These are phyloP conservation scores for Phoebastria nigripes DNA, from an alignment of 2,797 vertebrate species.

Conservation along the genomic window DNA sequence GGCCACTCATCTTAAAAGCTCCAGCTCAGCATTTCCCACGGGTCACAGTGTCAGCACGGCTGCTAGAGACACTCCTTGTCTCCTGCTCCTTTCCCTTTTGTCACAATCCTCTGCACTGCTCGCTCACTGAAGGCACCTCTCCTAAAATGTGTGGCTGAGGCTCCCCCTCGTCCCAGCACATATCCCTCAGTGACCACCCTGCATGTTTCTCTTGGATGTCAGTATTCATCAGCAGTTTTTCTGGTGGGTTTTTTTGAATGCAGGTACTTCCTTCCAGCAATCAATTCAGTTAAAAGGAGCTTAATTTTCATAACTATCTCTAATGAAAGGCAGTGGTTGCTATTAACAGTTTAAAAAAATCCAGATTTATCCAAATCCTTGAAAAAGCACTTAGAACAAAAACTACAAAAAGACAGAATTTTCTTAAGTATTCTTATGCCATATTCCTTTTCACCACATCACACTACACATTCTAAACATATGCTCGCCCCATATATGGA, in stretches of 20 bases:
- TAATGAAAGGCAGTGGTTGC: background rate
- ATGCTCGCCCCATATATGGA: background rate
- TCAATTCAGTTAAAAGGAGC: background rate
- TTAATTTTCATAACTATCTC: background rate
- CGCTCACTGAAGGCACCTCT: background rate
- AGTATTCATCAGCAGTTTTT: background rate
- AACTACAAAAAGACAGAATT: background rate
- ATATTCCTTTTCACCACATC: background rate
- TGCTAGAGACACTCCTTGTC: background rate
- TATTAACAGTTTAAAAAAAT: background rate
- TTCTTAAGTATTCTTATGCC: background rate
- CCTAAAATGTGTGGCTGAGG: fast-evolving
- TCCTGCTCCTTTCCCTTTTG: background rate
- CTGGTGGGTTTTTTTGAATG: background rate
- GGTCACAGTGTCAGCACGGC: fast-evolving
- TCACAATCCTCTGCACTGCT: background rate
- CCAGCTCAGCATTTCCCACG: background rate
- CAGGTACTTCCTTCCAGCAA: background rate
- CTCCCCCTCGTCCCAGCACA: background rate
- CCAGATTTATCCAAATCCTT: background rate
- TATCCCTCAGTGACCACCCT: background rate
- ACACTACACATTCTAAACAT: background rate
- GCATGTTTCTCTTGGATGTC: background rate
- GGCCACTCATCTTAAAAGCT: background rate
- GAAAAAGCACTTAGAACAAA: background rate